Conservation (phyloP, 2,888 invertebrate species). For the Epiperipatus broadwayi region DNA sequence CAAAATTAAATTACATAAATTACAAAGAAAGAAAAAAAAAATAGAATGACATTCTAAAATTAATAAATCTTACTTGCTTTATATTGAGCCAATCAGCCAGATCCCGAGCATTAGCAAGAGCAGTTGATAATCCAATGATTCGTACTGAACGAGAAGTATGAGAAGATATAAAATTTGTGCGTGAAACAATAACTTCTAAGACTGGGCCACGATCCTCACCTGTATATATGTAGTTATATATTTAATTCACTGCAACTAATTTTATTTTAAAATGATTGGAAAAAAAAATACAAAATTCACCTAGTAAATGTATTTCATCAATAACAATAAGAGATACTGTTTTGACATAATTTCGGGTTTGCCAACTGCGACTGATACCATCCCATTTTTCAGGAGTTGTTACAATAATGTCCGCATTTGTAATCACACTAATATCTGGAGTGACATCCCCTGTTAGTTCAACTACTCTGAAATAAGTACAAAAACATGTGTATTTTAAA, state of each 20-base stretch:
- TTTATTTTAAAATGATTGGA: slow-evolving; percentile 1
- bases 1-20: slow-evolving; percentile 5
- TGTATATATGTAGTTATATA: slow-evolving; percentile 18
- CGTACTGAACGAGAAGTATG: slow-evolving; percentile 63
- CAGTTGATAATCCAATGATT: slow-evolving; percentile 87
- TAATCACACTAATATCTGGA: slow-evolving; percentile 64
- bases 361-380: slow-evolving; percentile 94
- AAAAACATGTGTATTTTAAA: slow-evolving; percentile 4
- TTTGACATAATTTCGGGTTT: slow-evolving; percentile 75
- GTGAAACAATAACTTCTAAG: slow-evolving; percentile 89
- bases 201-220: slow-evolving; percentile 40
- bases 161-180: slow-evolving; percentile 85
- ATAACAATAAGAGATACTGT: slow-evolving; percentile 78
- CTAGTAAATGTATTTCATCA: slow-evolving; percentile 93
- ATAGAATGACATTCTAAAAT: slow-evolving; percentile 1
- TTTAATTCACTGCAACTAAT: too few relatives aligned
- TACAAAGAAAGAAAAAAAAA: slow-evolving; percentile 9
- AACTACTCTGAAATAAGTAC: slow-evolving; percentile 45
- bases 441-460: slow-evolving; percentile 87
- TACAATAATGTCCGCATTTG: slow-evolving; percentile 71
- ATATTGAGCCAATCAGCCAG: slow-evolving; percentile 92
- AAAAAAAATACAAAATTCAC: slow-evolving; percentile 41
- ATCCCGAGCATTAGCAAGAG: slow-evolving; percentile 89
- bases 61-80: slow-evolving; percentile 22
- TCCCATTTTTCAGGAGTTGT: slow-evolving; percentile 99